phyloP scores from a whole-genome alignment of 2,888 invertebrate genomes.

The Rambutsinella grinnellia region DNA sequence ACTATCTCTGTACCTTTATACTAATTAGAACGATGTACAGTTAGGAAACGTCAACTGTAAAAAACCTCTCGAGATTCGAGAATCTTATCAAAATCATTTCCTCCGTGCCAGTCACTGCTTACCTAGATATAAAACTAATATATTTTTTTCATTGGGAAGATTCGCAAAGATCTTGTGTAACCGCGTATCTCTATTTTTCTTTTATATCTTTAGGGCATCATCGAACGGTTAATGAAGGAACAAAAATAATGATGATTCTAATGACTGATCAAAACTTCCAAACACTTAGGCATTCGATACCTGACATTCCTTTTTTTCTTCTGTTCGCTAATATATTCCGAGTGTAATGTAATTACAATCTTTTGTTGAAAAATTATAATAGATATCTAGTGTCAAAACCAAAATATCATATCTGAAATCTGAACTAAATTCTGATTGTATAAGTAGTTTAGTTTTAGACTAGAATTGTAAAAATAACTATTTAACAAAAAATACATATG shows the following conservation, averaged over 20 bases:
- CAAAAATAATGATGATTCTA: neutral
- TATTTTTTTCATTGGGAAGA: neutral
- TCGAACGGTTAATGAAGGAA: neutral
- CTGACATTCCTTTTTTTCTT: slow-evolving; percentile 39
- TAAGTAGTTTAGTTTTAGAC: neutral
- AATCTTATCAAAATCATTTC: neutral
- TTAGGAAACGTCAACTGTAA: neutral
- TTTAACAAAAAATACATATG: neutral
- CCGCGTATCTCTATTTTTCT: neutral
- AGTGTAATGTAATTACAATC: neutral
- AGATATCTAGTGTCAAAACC: no score
- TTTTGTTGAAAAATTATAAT: neutral
- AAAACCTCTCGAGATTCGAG: neutral
- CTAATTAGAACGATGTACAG: neutral
- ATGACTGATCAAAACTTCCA: slow-evolving; percentile 8
- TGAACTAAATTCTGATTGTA: no score
- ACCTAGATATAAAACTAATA: no score
- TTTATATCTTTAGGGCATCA: neutral
- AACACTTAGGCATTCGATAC: slow-evolving; percentile 19
- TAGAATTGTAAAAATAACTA: neutral
- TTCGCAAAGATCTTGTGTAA: neutral
- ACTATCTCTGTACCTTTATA: neutral
- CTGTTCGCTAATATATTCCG: neutral
- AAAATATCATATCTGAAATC: no score
- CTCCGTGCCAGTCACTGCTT: neutral